A percentile compares a stretch with the other conserved stretches of the same genome.
Evolutionary conservation across 2,888 invertebrate genomes (phyloP).

Genomic region (Limnephilus lunatus): DNA sequence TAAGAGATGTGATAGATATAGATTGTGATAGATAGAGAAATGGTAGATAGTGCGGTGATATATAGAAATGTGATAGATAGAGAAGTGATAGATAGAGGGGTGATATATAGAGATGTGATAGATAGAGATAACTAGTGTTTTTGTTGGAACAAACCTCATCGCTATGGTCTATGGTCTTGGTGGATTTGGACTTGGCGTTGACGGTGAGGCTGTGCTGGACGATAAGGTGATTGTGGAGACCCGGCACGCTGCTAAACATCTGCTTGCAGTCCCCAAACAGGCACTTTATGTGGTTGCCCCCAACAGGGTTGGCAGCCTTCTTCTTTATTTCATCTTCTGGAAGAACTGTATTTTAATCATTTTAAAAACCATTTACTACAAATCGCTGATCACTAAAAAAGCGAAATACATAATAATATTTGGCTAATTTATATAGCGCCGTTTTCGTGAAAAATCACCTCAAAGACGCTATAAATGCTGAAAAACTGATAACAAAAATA

Average conservation of each 20-base stretch:
- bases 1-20: too few species aligned
- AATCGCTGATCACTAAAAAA: too few species aligned
- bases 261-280: conserved; percentile 61
- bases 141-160: conserved; percentile 39
- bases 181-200: conserved; percentile 54
- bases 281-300: conserved; percentile 51
- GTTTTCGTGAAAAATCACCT: too few species aligned
- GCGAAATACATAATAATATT: too few species aligned
- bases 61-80: too few species aligned
- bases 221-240: conserved; percentile 57
- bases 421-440: too few species aligned
- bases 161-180: conserved; percentile 39
- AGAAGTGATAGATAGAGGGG: too few species aligned
- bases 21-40: too few species aligned
- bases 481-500: neutral
- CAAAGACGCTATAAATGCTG: too few species aligned
- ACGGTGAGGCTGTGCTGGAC: conserved; percentile 59
- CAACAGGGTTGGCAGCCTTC: neutral
- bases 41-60: too few species aligned
- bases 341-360: neutral
- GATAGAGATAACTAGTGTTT: neutral
- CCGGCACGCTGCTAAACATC: conserved; percentile 45
- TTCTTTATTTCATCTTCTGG: conserved; percentile 13
- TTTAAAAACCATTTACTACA: neutral
- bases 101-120: neutral